These are phyloP conservation scores for Drosophila orena DNA, from an alignment of 1,140 invertebrate genomes.

Conservation along the genomic window DNA sequence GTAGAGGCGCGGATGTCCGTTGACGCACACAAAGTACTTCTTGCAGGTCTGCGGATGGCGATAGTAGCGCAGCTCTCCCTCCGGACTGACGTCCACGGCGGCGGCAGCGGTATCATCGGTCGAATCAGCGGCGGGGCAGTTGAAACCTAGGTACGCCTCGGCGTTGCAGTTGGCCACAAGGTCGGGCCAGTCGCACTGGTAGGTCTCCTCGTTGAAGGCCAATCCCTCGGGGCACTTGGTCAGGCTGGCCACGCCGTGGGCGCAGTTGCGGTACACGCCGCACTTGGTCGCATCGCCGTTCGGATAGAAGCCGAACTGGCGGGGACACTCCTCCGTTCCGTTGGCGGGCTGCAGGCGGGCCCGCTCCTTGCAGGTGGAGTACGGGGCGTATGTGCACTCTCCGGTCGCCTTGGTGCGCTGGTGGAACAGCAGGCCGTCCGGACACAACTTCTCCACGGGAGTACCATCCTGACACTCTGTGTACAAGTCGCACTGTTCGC, in stretches of 20 bases:
- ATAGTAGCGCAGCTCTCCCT: constrained; percentile 86
- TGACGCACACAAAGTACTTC: constrained; percentile 93
- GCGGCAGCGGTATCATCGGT: constrained; percentile 66
- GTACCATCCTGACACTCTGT: constrained; percentile 89
- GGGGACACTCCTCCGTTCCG: constrained; percentile 91
- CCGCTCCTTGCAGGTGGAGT: constrained; percentile 91
- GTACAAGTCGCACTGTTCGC: constrained; percentile 90
- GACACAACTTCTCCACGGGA: constrained; percentile 90
- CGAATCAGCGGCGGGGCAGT: constrained; percentile 86
- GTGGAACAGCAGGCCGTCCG: constrained; percentile 94
- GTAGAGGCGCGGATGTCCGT: constrained; percentile 87
- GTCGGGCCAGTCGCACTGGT: constrained; percentile 95
- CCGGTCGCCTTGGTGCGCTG: constrained; percentile 89
- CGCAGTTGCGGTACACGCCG: constrained; percentile 93
- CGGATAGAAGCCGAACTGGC: constrained; percentile 93
- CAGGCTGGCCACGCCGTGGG: constrained; percentile 87
- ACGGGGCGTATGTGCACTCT: constrained; percentile 92
- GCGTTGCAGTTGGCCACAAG: constrained; percentile 91
- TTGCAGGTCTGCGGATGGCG: constrained; percentile 89
- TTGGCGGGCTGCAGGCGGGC: constrained; percentile 86
- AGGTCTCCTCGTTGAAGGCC: constrained; percentile 91
- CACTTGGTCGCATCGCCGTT: constrained; percentile 90
- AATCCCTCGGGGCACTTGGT: constrained; percentile 92
- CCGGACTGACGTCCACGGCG: constrained; percentile 85
- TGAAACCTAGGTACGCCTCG: constrained; percentile 90